These are phyloP conservation scores for Pheosia gnoma DNA, from an alignment of 2,888 invertebrate genomes.

Conservation along the genomic window DNA sequence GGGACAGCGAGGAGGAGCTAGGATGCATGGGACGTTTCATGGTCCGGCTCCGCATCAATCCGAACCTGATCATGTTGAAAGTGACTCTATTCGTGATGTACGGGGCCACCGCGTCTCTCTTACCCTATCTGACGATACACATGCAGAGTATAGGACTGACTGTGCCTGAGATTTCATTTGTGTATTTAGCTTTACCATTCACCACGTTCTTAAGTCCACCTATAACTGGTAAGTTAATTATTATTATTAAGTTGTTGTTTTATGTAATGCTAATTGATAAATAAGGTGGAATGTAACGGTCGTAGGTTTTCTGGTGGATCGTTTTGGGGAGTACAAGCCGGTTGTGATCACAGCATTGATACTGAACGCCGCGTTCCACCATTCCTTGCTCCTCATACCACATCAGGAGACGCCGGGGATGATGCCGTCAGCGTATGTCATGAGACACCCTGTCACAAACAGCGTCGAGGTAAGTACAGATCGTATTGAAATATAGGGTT, in stretches of 20 bases:
- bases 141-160: slow-evolving; percentile 95
- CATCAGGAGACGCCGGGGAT: slow-evolving; percentile 91
- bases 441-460: slow-evolving; percentile 88
- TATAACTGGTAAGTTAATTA: slow-evolving; percentile 86
- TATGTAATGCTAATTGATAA: too few relatives aligned
- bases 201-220: slow-evolving; percentile 94
- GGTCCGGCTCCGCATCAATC: slow-evolving; percentile 86
- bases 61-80: slow-evolving; percentile 91
- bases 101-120: slow-evolving; percentile 92
- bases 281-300: neutral
- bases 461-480: slow-evolving; percentile 86
- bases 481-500: slow-evolving; percentile 54
- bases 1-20: slow-evolving; percentile 65
- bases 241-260: too few relatives aligned
- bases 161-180: slow-evolving; percentile 93
- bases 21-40: slow-evolving; percentile 75
- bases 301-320: slow-evolving; percentile 92
- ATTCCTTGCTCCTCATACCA: slow-evolving; percentile 90
- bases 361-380: slow-evolving; percentile 91
- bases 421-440: slow-evolving; percentile 89
- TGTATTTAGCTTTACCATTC: slow-evolving; percentile 93
- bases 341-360: slow-evolving; percentile 91
- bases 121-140: slow-evolving; percentile 94
- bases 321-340: slow-evolving; percentile 93
- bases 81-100: slow-evolving; percentile 92